Base-by-base conservation (phyloP, 1,140 invertebrate species). In the Rhopalosiphum maidis region DNA sequence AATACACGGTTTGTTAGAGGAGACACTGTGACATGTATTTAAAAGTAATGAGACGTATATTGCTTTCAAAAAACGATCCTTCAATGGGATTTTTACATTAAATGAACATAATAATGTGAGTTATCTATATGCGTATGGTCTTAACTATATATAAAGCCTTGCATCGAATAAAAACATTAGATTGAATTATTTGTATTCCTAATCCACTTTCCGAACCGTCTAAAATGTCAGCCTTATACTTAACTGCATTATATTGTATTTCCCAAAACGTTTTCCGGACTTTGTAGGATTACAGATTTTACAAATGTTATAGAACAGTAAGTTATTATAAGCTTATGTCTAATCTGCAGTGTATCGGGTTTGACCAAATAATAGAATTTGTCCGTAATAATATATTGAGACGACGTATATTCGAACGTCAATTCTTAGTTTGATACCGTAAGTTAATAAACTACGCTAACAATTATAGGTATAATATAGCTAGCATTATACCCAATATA, bases 11-110 rank as follows among this genome's bases (percentile, higher is more conserved):
- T 43, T 15, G 85, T 48, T 48, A 48, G 35, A 55, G n/a, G 3
- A 25, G 51, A 21, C 51, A 55, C n/a, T 7, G 51, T 89, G 88
- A 89, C 88, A 89, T 9, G 88, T 89, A 55, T 55, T 89, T 37
- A 41, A 89, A 89, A 37, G n/a, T 89, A 89, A 89, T 54, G 51
- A 55, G 88, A 89, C 88, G 23, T 89, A 54, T 89, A 89, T 54
- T 54, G 48, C 87, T 89, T 89, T 89, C 46, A 51, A 89, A 89
- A 37, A 89, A 54, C 48, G 48, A 89, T 87, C n/a, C 85, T 86
- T 41, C 23, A 86, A 86, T n/a, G 86, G 2, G n/a, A 88, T 88
- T 51, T 88, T 51, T 35, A 15, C 48, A 41, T 37, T 89, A 55
- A 89, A 89, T 54, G 25, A 30, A 89, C 87, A 87, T 89, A 89